Conservation (phyloP, 1,140 invertebrate species). For the Ladona fulva region DNA sequence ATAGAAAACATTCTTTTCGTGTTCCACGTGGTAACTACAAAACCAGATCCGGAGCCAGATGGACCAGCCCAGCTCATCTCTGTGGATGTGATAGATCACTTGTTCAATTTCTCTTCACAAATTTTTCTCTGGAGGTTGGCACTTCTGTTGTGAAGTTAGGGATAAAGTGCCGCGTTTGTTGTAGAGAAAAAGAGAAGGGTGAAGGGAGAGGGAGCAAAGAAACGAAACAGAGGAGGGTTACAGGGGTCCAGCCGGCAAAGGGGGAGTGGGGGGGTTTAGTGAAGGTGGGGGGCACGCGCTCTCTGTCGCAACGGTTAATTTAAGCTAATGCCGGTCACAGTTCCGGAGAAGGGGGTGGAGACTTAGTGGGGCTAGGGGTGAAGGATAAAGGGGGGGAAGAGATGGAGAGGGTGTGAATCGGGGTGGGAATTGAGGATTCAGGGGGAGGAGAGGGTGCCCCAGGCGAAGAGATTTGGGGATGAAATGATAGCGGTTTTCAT, state of each 20-base stretch:
- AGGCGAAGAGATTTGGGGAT: too few relatives aligned
- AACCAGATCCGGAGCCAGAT: too few relatives aligned
- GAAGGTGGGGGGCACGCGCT: background rate
- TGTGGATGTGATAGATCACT: too few relatives aligned
- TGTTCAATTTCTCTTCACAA: too few relatives aligned
- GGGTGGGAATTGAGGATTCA: too few relatives aligned
- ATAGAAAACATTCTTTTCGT: too few relatives aligned
- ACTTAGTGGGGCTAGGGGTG: background rate
- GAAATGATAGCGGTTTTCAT: too few relatives aligned
- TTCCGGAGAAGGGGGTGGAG: background rate
- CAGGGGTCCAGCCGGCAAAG: background rate
- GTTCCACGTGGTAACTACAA: too few relatives aligned
- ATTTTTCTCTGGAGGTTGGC: too few relatives aligned
- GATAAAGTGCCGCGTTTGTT: background rate
- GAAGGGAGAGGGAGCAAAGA: background rate
- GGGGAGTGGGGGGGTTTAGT: background rate
- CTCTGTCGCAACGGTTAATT: background rate
- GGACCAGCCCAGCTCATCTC: too few relatives aligned
- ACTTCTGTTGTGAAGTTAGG: too few relatives aligned
- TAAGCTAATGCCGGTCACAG: slow-evolving; percentile 2
- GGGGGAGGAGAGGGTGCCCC: background rate
- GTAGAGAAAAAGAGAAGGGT: background rate
- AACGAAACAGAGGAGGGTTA: background rate
- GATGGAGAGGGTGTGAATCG: background rate
- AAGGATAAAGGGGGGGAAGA: background rate